phyloP scores from a whole-genome alignment of 37 sponge, comb jelly and placozoan species.

The Cliona cf. orientalis region DNA sequence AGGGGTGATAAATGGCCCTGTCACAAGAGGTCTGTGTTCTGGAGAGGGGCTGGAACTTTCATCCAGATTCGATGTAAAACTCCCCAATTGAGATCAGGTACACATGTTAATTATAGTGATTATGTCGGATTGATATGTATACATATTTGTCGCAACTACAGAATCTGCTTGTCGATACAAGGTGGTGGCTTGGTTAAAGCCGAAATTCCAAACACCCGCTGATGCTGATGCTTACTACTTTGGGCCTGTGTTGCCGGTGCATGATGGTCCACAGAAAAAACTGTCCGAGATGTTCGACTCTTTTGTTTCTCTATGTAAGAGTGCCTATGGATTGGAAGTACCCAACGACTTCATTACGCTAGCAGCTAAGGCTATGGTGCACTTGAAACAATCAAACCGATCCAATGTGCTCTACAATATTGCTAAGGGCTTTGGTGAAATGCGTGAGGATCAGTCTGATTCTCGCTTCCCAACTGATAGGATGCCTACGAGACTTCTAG shows the following conservation, averaged over 20 bases:
- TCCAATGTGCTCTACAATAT: conserved; percentile 22
- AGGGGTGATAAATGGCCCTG: background rate
- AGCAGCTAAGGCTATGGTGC: conserved; percentile 6
- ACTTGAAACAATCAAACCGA: background rate
- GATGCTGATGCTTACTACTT: conserved; percentile 17
- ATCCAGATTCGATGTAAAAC: background rate
- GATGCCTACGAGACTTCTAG: conserved; percentile 44
- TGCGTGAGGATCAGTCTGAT: conserved; percentile 11
- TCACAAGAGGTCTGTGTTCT: background rate
- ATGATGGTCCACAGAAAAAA: background rate
- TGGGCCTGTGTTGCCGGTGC: background rate
- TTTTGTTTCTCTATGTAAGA: background rate
- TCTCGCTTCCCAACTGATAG: conserved; percentile 14
- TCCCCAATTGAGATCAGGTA: background rate
- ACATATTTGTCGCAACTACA: background rate
- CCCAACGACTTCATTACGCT: conserved; percentile 23
- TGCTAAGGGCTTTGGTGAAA: conserved; percentile 6
- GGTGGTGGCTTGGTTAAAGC: background rate
- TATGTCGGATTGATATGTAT: background rate
- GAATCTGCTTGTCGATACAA: conserved; percentile 20
- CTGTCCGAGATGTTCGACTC: background rate
- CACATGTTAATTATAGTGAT: background rate
- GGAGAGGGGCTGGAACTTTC: background rate
- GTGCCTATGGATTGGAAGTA: background rate
- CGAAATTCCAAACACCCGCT: conserved; percentile 1